Conservation (phyloP, 2,888 invertebrate genomes). For the Leucophenga montana region DNA sequence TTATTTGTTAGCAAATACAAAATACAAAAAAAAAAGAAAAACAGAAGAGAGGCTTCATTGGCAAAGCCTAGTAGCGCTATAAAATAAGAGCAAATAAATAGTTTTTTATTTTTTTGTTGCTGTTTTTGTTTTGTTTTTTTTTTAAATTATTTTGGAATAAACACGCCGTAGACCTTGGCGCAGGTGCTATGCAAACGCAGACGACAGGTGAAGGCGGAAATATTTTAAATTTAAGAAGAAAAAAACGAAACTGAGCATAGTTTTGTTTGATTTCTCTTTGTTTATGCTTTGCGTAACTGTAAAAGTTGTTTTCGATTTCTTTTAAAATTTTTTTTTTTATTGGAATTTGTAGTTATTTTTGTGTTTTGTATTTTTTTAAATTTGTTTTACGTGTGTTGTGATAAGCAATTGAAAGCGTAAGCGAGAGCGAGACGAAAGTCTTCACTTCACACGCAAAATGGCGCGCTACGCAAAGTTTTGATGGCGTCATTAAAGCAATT, state of each 20-base stretch:
- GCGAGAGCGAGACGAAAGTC: no score
- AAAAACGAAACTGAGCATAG: not conserved
- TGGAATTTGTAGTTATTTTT: not conserved
- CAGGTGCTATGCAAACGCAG: conserved; percentile 37
- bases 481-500: no score
- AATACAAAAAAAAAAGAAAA: conserved; percentile 47
- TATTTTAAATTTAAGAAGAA: conserved; percentile 15
- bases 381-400: no score
- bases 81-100: conserved; percentile 44
- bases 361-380: not conserved
- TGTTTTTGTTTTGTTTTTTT: conserved; percentile 19
- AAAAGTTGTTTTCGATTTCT: conserved; percentile 45
- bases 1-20: conserved; percentile 36
- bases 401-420: no score
- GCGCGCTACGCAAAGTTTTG: no score
- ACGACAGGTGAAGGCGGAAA: conserved; percentile 38
- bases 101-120: not conserved
- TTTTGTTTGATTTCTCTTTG: conserved; percentile 39
- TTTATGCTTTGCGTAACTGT: conserved; percentile 56
- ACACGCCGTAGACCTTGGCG: conserved; percentile 21
- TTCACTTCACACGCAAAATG: no score
- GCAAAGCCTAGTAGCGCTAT: conserved; percentile 42
- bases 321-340: not conserved
- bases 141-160: conserved; percentile 19
- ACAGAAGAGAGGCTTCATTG: conserved; percentile 45